Evolutionary conservation across 2,888 invertebrate species (phyloP).

Genomic region (Volucella bombylans): DNA sequence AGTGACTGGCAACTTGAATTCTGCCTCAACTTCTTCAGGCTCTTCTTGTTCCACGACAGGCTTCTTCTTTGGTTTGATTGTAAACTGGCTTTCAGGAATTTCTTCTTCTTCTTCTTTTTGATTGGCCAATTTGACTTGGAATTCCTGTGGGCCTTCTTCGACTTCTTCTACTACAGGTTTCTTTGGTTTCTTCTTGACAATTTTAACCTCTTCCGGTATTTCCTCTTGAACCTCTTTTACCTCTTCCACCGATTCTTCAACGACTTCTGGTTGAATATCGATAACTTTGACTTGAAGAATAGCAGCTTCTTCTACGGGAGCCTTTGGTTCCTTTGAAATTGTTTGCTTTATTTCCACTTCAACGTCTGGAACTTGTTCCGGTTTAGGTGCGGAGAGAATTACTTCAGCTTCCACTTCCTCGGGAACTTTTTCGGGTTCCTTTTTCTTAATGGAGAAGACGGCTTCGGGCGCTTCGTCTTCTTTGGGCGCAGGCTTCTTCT

Average conservation of each 20-base stretch:
- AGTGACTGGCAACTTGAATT: slow-evolving; percentile 76
- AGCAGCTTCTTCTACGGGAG: slow-evolving; percentile 65
- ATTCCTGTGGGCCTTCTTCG: slow-evolving; percentile 72
- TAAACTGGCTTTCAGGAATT: slow-evolving; percentile 67
- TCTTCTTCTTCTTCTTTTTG: slow-evolving; percentile 60
- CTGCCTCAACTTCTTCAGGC: slow-evolving; percentile 78
- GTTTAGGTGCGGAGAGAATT: slow-evolving; percentile 59
- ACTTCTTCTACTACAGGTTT: slow-evolving; percentile 67
- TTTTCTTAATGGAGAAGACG: slow-evolving; percentile 76
- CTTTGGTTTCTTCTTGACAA: slow-evolving; percentile 66
- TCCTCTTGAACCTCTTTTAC: slow-evolving; percentile 60
- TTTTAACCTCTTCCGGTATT: slow-evolving; percentile 6
- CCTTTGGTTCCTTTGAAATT: slow-evolving; percentile 42
- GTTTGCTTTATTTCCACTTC: slow-evolving; percentile 56
- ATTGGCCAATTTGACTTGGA: slow-evolving; percentile 56
- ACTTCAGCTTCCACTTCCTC: slow-evolving; percentile 73
- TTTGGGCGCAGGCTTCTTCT: slow-evolving; percentile 66
- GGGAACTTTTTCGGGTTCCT: slow-evolving; percentile 71
- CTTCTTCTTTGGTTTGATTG: slow-evolving; percentile 74
- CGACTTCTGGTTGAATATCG: slow-evolving; percentile 76
- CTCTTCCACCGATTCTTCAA: slow-evolving; percentile 76
- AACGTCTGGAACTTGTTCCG: slow-evolving; percentile 51
- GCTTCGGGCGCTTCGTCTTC: slow-evolving; percentile 76
- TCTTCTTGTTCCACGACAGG: slow-evolving; percentile 50
- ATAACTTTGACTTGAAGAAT: slow-evolving; percentile 78